A percentile compares a stretch with the other conserved stretches of the same genome.
Evolutionary conservation across 1,140 invertebrate genomes (phyloP).

Genomic region (Bombyx mandarina): DNA sequence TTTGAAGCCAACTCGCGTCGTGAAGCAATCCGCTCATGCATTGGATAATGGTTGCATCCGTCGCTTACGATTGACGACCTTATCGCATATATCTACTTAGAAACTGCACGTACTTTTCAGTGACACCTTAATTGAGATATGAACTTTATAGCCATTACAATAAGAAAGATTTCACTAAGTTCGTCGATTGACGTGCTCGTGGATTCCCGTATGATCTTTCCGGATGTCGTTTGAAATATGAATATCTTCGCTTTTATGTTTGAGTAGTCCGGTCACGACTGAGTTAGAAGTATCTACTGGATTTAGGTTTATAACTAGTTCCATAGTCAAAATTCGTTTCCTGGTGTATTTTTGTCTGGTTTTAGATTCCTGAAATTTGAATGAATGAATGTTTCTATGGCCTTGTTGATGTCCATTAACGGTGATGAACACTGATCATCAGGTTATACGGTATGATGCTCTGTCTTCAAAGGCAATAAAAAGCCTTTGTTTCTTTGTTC

Average conservation of each 20-base stretch:
- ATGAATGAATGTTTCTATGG: no score
- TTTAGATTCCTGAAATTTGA: no score
- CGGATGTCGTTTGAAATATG: slow-evolving; percentile 27
- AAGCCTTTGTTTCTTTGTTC: no score
- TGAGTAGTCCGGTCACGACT: slow-evolving; percentile 22
- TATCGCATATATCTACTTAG: slow-evolving; percentile 24
- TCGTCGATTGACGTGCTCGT: neutral
- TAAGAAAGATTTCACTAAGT: neutral
- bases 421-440: no score
- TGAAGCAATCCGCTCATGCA: slow-evolving; percentile 26
- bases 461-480: no score
- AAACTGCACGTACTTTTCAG: slow-evolving; percentile 11
- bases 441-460: no score
- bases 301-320: no score
- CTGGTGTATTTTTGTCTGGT: no score
- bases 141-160: neutral
- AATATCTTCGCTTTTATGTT: slow-evolving; percentile 23
- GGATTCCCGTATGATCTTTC: slow-evolving; percentile 17
- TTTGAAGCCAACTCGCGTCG: slow-evolving; percentile 22
- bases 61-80: slow-evolving; percentile 29
- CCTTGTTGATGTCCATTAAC: no score
- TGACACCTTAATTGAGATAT: slow-evolving; percentile 2
- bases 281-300: neutral
- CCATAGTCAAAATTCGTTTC: no score
- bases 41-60: slow-evolving; percentile 29